Base-by-base conservation (phyloP, 1,140 invertebrate species). In the Amyelois transitella region DNA sequence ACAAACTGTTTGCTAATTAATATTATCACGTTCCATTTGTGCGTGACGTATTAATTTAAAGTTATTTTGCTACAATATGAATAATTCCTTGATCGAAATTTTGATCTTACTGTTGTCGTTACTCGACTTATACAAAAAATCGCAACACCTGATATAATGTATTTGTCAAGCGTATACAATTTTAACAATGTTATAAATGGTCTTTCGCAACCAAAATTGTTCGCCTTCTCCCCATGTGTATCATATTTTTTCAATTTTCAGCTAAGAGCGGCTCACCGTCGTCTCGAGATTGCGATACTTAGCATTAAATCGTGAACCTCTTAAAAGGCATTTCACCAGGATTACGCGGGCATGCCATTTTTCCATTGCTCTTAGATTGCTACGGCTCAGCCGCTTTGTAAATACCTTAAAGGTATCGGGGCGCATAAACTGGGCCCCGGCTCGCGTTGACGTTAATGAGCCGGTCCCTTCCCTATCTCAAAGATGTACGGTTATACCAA, bases 181-280 rank as follows among this genome's bases (percentile, higher is more conserved):
- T 10, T 38, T 4, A 38, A 28, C 5, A 28, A 28, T 28, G 25
- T 28, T 28, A 28, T 28, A 28, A 28, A n/a, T 86, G 81, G 64
- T 64, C 61, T 64, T 69, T 81, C 75, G 77, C 78, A 80, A 75
- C 73, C 74, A 72, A 77, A 73, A 81, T 78, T 81, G 62, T 72
- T 63, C 68, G 49, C 57, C 68, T 55, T 55, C 51, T 21, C 58
- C 62, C 57, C 19, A 45, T 62, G 72, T 80, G 69, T 81, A 83
- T 81, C 72, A 79, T n/a, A n/a, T 83, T 81, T 86, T 82, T 85
- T 72, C 69, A 81, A 77, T 77, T 78, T 78, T 79, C 79, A 80
- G 69, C 43, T 61, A 77, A 54, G 58, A 66, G 64, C 60, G 64
- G 66, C 67, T 77, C 66, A 69, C 59, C 67, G 70, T 75, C 72